Percentiles rank a stretch among this genome's conserved stretches.
These are phyloP conservation scores for Drosophila tripunctata DNA, from an alignment of 2,888 invertebrate species.

Conservation along the genomic window DNA sequence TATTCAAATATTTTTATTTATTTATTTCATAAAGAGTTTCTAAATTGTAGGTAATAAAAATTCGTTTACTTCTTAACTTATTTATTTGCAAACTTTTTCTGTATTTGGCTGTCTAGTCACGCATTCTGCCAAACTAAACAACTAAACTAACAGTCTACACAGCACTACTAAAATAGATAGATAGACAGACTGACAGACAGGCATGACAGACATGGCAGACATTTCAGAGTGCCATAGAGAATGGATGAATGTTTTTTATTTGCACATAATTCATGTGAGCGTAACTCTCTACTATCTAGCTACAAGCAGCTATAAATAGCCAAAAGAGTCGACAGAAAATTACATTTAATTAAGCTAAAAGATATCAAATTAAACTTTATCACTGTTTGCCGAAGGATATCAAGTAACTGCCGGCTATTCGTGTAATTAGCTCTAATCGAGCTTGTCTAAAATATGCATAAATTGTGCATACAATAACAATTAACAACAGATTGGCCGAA, in stretches of 20 bases:
- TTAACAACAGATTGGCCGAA: constrained; percentile 61
- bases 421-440: constrained; percentile 65
- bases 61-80: neutral
- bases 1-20: neutral
- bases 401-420: constrained; percentile 9
- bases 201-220: constrained; percentile 18
- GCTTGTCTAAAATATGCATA: constrained; percentile 63
- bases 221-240: constrained; percentile 17
- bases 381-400: neutral
- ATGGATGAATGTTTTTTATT: constrained; percentile 21
- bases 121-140: constrained; percentile 34
- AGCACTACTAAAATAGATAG: neutral
- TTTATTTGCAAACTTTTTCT: constrained; percentile 4
- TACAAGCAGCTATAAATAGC: constrained; percentile 41
- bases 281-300: constrained; percentile 1
- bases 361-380: constrained; percentile 11
- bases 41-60: neutral
- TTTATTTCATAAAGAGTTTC: no score
- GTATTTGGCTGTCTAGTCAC: constrained; percentile 27
- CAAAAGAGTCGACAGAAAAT: neutral
- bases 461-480: constrained; percentile 49
- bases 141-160: constrained; percentile 15
- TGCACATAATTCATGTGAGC: constrained; percentile 17
- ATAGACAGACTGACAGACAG: neutral
- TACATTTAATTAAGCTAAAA: neutral